Evolutionary conservation across 2,797 vertebrate genomes (phyloP).

Genomic region (Anniella stebbinsi): DNA sequence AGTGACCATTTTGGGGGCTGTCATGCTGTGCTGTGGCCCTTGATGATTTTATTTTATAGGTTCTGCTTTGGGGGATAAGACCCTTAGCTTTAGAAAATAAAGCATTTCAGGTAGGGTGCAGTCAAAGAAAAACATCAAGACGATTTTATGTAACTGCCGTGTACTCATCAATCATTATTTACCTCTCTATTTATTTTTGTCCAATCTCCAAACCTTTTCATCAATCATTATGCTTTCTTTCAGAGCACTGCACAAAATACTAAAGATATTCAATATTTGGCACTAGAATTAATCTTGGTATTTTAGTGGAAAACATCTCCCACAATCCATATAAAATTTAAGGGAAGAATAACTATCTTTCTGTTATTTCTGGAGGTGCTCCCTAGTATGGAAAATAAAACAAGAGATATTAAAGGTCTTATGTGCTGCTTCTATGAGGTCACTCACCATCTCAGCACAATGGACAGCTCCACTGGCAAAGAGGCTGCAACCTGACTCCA

Average conservation of each 20-base stretch:
- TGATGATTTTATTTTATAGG: neutral
- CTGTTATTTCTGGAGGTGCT: neutral
- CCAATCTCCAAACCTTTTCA: conserved; percentile 6
- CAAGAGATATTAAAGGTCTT: neutral
- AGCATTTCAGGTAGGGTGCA: neutral
- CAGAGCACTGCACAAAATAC: conserved; percentile 16
- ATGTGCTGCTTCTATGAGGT: neutral
- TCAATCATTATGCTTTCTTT: neutral
- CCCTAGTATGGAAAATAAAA: neutral
- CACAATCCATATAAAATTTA: conserved; percentile 8
- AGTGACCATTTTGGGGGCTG: neutral
- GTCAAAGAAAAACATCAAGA: neutral
- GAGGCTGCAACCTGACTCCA: neutral
- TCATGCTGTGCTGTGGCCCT: neutral
- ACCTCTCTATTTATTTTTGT: conserved; percentile 41
- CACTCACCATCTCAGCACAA: neutral
- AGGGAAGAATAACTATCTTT: conserved; percentile 1
- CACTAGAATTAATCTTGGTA: conserved; percentile 14
- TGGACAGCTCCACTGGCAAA: neutral
- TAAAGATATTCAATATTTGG: conserved; percentile 36
- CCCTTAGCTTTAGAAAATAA: neutral
- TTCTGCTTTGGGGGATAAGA: conserved; percentile 16
- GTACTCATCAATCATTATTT: conserved; percentile 27
- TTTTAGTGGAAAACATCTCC: conserved; percentile 9
- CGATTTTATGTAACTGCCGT: conserved; percentile 22